Base-by-base conservation (phyloP, 2,888 invertebrate species). In the Meiosimyza platycephala region DNA sequence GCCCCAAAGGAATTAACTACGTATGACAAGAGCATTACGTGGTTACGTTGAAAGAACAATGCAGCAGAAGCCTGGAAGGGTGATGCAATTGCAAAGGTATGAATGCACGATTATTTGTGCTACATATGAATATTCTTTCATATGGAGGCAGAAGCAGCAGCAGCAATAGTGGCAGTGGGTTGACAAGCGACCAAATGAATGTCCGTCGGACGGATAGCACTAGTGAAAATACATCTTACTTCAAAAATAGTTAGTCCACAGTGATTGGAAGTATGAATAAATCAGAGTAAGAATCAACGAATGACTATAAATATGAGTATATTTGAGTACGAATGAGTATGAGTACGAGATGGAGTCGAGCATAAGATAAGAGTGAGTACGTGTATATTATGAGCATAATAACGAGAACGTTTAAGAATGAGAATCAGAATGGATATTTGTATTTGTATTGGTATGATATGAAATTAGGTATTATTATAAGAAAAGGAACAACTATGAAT, bases 21-120 rank as follows among this genome's bases (percentile, higher is more conserved):
- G 77, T 77, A 77, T 80, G 80, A 81, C 77, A 79, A 76, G 80
- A 75, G 78, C 70, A 75, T 71, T 72, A 68, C 65, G 63, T 63
- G 71, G 50, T 60, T 40, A 40, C 40, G 40, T 40, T 40, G 40
- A 40, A 40, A 40, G 40, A 9, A 40, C 40, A 40, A 50, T 71
- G 47, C 48, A 60, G 74, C 59, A 67, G 72, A 9, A 52, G 16
- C 50, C 28, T 55, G 4, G 4, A 28, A 28, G n/a, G 51, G 13
- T 47, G 62, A 16, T 40, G 7, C 62, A 62, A 28, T 28, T 28
- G 28, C 3, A 28, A 28, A 3, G 28, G 28, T 3, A 28, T 28
- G 9, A 40, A 40, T 40, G 9, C 9, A 40, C 40, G 40, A 9
- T 40, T 9, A 9, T 40, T 40, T 5, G 40, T 40, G 40, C 40